phyloP scores from a whole-genome alignment of 2,797 vertebrate species.

The Sarcoramphus papa region DNA sequence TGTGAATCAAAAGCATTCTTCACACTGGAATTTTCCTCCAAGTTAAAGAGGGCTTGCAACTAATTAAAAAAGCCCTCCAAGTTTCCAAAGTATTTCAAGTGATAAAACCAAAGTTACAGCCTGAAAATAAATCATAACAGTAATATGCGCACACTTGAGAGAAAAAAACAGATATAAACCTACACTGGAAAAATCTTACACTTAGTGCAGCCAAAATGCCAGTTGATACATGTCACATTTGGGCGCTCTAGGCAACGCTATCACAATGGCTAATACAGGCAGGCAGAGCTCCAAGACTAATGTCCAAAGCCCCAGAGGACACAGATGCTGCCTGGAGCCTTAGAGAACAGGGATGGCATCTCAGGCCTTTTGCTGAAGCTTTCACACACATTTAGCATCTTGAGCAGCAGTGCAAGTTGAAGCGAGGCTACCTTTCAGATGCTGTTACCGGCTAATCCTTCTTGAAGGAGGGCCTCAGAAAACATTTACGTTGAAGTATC shows the following conservation, averaged over 20 bases:
- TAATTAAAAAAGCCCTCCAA: background rate
- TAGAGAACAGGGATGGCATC: constrained; percentile 22
- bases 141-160: constrained; percentile 2
- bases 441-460: background rate
- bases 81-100: constrained; percentile 37
- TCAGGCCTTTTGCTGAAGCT: constrained; percentile 43
- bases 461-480: constrained; percentile 2
- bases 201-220: constrained; percentile 50
- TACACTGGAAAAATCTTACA: constrained; percentile 57
- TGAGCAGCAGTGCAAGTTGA: background rate
- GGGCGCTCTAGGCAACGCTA: constrained; percentile 23
- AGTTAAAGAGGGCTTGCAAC: background rate
- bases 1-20: background rate
- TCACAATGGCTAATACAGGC: constrained; percentile 52
- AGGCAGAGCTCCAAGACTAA: constrained; percentile 50
- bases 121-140: constrained; percentile 47
- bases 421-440: background rate
- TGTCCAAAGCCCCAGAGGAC: constrained; percentile 30
- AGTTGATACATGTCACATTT: constrained; percentile 45
- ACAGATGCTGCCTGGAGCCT: constrained; percentile 14
- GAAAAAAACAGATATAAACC: constrained; percentile 21
- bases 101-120: constrained; percentile 38
- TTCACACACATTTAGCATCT: background rate
- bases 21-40: background rate
- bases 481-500: constrained; percentile 40